Evolutionary conservation across 2,888 invertebrate genomes (phyloP), one percentile per base, ranked within the genome.

Genomic region (Hydriomena furcata): DNA sequence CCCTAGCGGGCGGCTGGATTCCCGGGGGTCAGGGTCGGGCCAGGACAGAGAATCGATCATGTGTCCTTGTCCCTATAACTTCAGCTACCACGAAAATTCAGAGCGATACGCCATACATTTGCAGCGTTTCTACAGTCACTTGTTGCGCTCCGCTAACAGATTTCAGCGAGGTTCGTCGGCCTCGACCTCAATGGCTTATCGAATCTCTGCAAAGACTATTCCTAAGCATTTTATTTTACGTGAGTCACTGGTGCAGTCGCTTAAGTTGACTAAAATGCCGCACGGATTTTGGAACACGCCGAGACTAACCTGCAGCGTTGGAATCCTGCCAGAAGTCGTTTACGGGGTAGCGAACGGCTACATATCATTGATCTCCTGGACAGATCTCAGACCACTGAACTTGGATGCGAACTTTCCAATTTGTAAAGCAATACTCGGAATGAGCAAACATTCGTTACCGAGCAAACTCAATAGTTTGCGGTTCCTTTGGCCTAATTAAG

Each of bases 11-110:
- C 53, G 56, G 60, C 55, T 61, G 60, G 56, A 52, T 60, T 61
- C 59, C 63, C 63, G 52, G 58, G 65, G 83, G 84, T 84, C 84
- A 84, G 68, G 84, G 83, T 73, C 82, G 64, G 66, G 76, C 68
- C 81, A 70, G 74, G 75, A 76, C 43, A 47, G 65, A 48, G 54
- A 68, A 82, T 83, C 79, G 81, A 82, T 82, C 63, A 55, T 59
- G 60, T 69, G 80, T 71, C 81, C 81, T 79, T 82, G 79, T 71
- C 68, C 69, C 58, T 59, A 55, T 65, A 57, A 55, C 37, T 51
- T 58, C 52, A 45, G 52, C 57, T 62, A 64, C 65, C 63, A 57
- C 61, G 52, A 44, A 28, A 24, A 35, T 52, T 48, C 24, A 24
- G 17, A 31, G 6, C 21, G 23, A 49, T 52, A 24, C 38, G 43